A percentile compares a stretch with the other conserved stretches of the same genome.
Evolutionary conservation across 2,797 vertebrate genomes (phyloP).

Genomic region (Chromobotia macracanthus): DNA sequence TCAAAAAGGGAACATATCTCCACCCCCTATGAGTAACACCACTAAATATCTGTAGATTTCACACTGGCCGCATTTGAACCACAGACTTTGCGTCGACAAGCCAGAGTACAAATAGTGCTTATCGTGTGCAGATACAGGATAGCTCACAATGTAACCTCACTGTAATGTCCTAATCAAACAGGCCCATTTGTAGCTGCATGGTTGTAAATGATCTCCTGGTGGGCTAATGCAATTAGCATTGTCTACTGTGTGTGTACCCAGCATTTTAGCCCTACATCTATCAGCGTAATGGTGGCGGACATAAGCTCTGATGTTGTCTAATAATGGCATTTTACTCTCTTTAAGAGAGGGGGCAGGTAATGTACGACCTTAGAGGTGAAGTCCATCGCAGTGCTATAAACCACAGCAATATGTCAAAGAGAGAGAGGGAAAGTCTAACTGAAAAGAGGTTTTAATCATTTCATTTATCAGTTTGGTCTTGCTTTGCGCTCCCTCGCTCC

Average conservation of each 20-base stretch:
- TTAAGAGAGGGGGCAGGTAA: constrained; percentile 80
- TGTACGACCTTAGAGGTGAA: constrained; percentile 71
- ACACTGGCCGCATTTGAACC: not conserved
- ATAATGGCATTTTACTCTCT: constrained; percentile 79
- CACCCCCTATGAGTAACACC: not conserved
- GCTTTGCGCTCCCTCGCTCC: constrained; percentile 46
- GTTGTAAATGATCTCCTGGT: constrained; percentile 75
- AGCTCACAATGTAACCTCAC: constrained; percentile 38
- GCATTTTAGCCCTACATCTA: constrained; percentile 80
- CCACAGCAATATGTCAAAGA: constrained; percentile 48
- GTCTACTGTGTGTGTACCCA: constrained; percentile 73
- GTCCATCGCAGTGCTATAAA: constrained; percentile 71
- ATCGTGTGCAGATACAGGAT: constrained; percentile 13
- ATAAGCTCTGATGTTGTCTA: constrained; percentile 82
- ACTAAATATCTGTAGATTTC: constrained; percentile 18
- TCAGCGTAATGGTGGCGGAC: constrained; percentile 81
- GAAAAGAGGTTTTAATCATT: constrained; percentile 78
- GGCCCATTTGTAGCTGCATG: constrained; percentile 60
- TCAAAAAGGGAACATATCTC: not conserved
- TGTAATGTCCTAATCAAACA: constrained; percentile 64
- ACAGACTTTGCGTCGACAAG: not conserved
- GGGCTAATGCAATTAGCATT: constrained; percentile 77
- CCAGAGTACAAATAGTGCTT: constrained; percentile 3
- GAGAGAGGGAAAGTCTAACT: constrained; percentile 64
- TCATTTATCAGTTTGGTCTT: constrained; percentile 70